These are phyloP conservation scores for Cygnus atratus DNA, from an alignment of 2,113 vertebrate genomes.

Conservation along the genomic window DNA sequence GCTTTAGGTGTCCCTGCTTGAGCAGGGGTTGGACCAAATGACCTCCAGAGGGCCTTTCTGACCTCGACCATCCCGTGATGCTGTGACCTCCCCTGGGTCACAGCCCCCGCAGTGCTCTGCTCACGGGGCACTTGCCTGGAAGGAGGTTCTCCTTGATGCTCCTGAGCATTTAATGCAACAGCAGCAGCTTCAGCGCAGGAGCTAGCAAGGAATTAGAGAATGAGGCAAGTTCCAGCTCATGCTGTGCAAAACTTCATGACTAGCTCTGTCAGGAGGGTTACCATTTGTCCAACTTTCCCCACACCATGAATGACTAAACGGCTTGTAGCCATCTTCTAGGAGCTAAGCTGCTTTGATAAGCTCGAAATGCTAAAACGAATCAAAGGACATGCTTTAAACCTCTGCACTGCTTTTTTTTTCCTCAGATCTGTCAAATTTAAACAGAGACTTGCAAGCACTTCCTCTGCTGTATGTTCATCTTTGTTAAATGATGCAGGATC, in stretches of 20 bases:
- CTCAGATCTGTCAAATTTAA: constrained; percentile 1
- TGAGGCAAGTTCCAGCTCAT: not conserved
- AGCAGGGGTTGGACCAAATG: not conserved
- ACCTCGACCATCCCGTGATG: not conserved
- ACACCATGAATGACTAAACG: not conserved
- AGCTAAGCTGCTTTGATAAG: not conserved
- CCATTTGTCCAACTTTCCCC: not conserved
- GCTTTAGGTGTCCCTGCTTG: not conserved
- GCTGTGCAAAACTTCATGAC: not conserved
- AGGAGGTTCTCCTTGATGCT: not conserved
- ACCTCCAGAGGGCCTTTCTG: not conserved
- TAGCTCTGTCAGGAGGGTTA: not conserved
- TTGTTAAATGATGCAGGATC: constrained; percentile 31
- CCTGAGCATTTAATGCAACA: not conserved
- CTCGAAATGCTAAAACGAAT: not conserved
- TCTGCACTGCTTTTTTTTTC: not conserved
- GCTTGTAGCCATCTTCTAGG: not conserved
- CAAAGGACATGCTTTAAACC: not conserved
- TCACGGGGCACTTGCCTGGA: not conserved
- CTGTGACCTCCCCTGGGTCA: rapidly evolving
- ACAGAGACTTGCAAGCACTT: not conserved
- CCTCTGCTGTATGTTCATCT: not conserved
- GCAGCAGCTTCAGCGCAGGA: not conserved
- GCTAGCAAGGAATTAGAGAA: not conserved
- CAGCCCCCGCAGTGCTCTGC: not conserved